These are phyloP conservation scores for Aspiorhynchus laticeps DNA, from an alignment of 2,113 vertebrate species.

Conservation along the genomic window DNA sequence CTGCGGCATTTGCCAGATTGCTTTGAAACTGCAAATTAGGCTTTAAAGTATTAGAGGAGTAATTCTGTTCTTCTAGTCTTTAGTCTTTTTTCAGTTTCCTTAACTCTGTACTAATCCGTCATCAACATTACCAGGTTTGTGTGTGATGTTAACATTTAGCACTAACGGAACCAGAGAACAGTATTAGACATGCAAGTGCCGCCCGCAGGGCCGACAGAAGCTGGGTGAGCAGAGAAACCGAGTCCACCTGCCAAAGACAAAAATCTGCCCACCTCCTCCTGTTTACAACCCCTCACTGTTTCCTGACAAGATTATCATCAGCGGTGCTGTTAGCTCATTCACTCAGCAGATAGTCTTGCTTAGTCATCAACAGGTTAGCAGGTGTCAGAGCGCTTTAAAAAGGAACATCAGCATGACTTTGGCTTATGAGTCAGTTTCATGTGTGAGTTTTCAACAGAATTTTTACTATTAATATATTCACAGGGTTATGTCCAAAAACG, in stretches of 20 bases:
- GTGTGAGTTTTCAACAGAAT: not conserved
- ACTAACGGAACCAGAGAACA: conserved; percentile 35
- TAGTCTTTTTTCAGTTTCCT: conserved; percentile 1
- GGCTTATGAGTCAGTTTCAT: not conserved
- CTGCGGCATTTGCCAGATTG: not conserved
- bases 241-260: conserved; percentile 45
- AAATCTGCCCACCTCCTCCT: conserved; percentile 3
- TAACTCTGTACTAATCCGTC: conserved; percentile 17
- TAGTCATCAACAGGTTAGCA: not conserved
- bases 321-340: not conserved
- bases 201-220: conserved; percentile 6
- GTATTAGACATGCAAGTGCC: conserved; percentile 35
- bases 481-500: not conserved
- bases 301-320: not conserved
- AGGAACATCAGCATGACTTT: not conserved
- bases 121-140: conserved; percentile 18
- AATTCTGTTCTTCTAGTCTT: not conserved
- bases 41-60: not conserved
- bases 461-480: not conserved
- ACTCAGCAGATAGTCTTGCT: not conserved
- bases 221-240: conserved; percentile 73
- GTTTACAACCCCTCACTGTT: not conserved
- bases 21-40: not conserved
- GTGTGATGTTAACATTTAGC: not conserved
- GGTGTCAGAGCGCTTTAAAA: not conserved